These are phyloP conservation scores for Fragum sueziense DNA, from an alignment of 2,888 invertebrate species.

Conservation along the genomic window DNA sequence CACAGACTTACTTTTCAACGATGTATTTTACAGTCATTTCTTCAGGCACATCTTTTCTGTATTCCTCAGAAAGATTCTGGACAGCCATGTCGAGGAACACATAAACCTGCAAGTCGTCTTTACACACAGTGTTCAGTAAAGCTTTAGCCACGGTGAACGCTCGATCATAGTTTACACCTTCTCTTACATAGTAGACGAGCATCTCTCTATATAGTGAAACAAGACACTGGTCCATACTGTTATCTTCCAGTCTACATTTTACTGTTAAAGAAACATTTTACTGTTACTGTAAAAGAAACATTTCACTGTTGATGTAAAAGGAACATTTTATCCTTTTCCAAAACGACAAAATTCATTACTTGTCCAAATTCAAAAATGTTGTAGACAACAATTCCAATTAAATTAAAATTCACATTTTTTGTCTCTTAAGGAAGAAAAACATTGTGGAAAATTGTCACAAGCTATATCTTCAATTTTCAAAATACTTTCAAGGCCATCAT, in stretches of 20 bases:
- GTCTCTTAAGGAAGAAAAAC: no score
- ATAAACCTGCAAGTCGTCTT: constrained; percentile 21
- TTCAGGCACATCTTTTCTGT: constrained; percentile 44
- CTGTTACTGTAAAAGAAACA: no score
- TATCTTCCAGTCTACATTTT: constrained; percentile 45
- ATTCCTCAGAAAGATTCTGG: constrained; percentile 29
- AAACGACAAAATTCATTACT: no score
- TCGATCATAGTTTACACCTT: constrained; percentile 30
- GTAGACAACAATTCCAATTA: no score
- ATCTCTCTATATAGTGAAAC: constrained; percentile 43
- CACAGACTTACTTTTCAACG: constrained; percentile 58
- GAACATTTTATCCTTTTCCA: no score
- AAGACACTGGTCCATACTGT: constrained; percentile 50
- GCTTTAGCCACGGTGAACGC: constrained; percentile 28
- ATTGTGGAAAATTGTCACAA: no score
- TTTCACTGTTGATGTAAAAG: no score
- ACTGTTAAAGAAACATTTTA: constrained; percentile 46
- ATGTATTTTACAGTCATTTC: constrained; percentile 62
- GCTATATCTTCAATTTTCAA: no score
- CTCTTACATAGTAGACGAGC: constrained; percentile 48
- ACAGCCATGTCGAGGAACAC: constrained; percentile 42
- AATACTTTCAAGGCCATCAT: no score
- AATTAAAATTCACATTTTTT: no score
- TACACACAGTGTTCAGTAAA: constrained; percentile 33
- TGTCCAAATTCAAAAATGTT: no score